phyloP scores from a whole-genome alignment of 30 jellyfish, hydroid and myxozoan species.

The Nemopilema nomurai region DNA sequence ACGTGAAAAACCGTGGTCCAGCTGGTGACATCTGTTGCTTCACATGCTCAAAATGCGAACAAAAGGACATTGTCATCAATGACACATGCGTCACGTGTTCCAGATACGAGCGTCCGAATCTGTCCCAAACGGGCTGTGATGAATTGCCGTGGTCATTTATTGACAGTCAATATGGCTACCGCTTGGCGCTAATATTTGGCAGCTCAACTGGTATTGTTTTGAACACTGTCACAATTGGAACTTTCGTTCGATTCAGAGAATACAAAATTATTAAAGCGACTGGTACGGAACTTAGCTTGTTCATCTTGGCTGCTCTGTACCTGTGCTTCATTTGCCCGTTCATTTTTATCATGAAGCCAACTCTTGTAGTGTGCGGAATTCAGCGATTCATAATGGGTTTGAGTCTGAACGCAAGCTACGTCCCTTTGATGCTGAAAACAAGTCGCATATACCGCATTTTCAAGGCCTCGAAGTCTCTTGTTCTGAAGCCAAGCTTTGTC shows the following conservation, averaged over 20 bases:
- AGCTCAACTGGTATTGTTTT: conserved; percentile 38
- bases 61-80: conserved; percentile 21
- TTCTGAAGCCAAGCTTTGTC: conserved; percentile 39
- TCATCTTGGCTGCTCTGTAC: conserved; percentile 24
- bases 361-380: conserved; percentile 35
- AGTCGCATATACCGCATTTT: conserved; percentile 59
- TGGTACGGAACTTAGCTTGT: conserved; percentile 48
- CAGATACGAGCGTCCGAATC: conserved; percentile 20
- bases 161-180: background rate
- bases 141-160: conserved; percentile 16
- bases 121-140: conserved; percentile 14
- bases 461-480: conserved; percentile 31
- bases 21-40: conserved; percentile 51
- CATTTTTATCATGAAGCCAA: conserved; percentile 25
- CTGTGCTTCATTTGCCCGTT: conserved; percentile 32
- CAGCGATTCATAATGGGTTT: conserved; percentile 49
- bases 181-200: background rate
- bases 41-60: conserved; percentile 47
- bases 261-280: conserved; percentile 55
- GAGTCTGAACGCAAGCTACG: conserved; percentile 43
- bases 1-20: conserved; percentile 12
- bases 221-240: conserved; percentile 44
- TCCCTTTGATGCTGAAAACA: conserved; percentile 59
- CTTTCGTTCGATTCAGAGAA: conserved; percentile 38
- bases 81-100: conserved; percentile 53